Percentiles rank a stretch among this genome's conserved stretches.
Evolutionary conservation across 2,113 vertebrate genomes (phyloP).

Genomic region (Shinisaurus crocodilurus): DNA sequence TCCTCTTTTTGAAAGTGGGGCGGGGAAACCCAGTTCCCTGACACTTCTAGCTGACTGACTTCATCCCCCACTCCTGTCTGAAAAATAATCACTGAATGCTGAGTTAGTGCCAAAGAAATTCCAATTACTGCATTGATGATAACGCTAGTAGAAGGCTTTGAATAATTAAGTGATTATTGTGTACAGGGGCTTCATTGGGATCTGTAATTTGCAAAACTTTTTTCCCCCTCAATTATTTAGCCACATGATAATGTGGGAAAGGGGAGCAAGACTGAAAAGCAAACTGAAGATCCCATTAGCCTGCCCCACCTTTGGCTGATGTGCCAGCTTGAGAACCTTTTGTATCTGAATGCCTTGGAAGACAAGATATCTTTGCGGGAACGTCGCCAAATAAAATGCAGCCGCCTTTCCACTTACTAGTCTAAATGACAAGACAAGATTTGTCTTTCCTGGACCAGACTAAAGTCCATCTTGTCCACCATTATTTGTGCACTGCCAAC

Average conservation of each 20-base stretch:
- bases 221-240: constrained; percentile 67
- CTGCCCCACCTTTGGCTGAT: neutral
- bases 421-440: neutral
- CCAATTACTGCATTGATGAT: constrained; percentile 33
- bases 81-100: constrained; percentile 7
- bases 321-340: neutral
- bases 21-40: neutral
- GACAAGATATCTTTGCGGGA: constrained; percentile 26
- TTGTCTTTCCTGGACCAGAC: neutral
- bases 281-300: constrained; percentile 65
- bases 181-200: neutral
- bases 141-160: constrained; percentile 45
- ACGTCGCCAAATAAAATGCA: constrained; percentile 16
- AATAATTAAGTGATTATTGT: constrained; percentile 70
- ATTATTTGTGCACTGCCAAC: neutral
- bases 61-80: neutral
- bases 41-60: neutral
- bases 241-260: constrained; percentile 47
- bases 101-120: constrained; percentile 36
- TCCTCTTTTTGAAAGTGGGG: neutral
- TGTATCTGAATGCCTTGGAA: constrained; percentile 26
- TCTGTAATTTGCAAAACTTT: constrained; percentile 63
- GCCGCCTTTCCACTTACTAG: neutral
- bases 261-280: constrained; percentile 55
- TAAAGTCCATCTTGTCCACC: neutral